Evolutionary conservation across 2,113 vertebrate genomes (phyloP), one percentile per base, ranked within the genome.

Genomic region (Clarias batrachus): DNA sequence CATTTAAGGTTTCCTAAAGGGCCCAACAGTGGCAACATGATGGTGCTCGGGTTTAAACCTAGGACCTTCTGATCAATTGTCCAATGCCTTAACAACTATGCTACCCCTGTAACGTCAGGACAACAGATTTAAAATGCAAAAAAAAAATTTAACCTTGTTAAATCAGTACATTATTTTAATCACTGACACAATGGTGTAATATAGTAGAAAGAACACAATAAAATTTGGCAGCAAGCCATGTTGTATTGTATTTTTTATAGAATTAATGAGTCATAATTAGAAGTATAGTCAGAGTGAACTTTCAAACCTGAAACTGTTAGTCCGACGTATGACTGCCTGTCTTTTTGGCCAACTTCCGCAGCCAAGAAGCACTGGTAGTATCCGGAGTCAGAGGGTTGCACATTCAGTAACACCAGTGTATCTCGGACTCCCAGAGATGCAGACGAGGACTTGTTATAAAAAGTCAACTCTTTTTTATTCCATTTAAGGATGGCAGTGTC

Each of bases 301-400:
- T 68, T 81, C 65, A 81, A 86, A 91, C 90, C 90, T 87, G 90
- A 87, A 30, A 91, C 86, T 48, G 57, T 87, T 25, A 91, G 57
- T 25, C 1, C 48, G 41, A 91, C 27, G 0, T 6, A 7, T 3
- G 85, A 88, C 0, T 87, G 21, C 7, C 9, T 25, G 66, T 90
- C 90, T 78, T 0, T 86, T 17, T 48, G n/a, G 3, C 90, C 90
- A 59, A 90, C 21, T 0, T 86, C 66, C 68, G 90, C 89, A 59
- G 82, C 87, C 48, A 89, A 73, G 56, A 33, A 86, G 54, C 90
- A 91, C n/a, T 27, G 14, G 54, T 91, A 91, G 23, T 5, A 0
- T 59, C 90, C 90, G 10, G 88, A 87, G 65, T 89, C 87, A 63
- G 74, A 82, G 16, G 88, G 82, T 70, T 84, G 62, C 16, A 81